Base-by-base conservation (phyloP, 2,113 vertebrate genomes). In the Garra rufa region DNA sequence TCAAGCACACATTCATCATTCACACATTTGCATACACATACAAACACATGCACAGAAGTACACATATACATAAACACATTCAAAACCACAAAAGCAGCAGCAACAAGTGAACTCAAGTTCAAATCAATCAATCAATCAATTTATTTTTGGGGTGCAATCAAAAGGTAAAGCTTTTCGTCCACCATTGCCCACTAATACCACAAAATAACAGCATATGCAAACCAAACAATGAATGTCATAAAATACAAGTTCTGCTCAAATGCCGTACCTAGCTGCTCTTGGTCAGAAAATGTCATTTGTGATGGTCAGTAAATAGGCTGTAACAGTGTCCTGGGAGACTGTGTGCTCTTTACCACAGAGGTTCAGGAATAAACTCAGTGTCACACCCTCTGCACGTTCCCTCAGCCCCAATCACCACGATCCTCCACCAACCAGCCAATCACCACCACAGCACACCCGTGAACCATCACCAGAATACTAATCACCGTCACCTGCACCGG, bases 281-380 rank as follows among this genome's bases (percentile, higher is more conserved):
- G 69, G 69, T 73, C 6, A 73, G 65, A 43, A 44, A 71, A 71
- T 7, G 69, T 17, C 14, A 2, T 30, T 26, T 30, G 28, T 65
- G 59, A 80, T 30, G 59, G n/a, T 80, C 59, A 65, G 59, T 24
- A 9, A 43, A 19, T 9, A 65, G 57, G n/a, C 9, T 26, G 57
- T 24, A 9, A 80, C 57, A 46, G 57, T 15, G 9, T 59, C 34
- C 34, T 57, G 21, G 43, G 43, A 80, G 59, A 67, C 77, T 59
- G 17, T 28, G 59, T 80, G 38, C 41, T 81, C 43, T 81, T 67
- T 67, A 80, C 11, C 24, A 61, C 41, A 26, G 55, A 61, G 55
- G 9, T 19, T 43, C 21, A 43, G 55, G 6, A 24, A 44, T 30
- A 34, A 34, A 34, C n/a, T n/a, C n/a, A n/a, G n/a, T n/a, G n/a